Evolutionary conservation across 2,797 vertebrate species (phyloP), one percentile per base, ranked within the genome.

Genomic region (Sitta carolinensis): DNA sequence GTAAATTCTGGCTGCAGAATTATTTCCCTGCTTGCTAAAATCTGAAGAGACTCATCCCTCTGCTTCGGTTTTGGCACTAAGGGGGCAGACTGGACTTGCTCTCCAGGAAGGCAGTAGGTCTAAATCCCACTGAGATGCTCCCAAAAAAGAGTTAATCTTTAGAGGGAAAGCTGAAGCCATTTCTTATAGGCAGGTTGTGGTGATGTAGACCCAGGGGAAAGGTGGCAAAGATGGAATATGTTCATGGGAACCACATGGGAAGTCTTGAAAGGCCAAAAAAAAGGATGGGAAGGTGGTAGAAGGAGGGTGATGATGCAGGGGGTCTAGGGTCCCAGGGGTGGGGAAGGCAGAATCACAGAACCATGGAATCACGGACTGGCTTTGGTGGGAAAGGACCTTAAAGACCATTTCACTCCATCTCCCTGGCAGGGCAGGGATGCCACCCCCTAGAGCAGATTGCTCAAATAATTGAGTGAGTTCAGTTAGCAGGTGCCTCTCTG

Each of bases 131-230:
- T 18, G 42, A 69, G 47, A 40, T n/a, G 32, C 40, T 86, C 67
- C 51, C 75, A 36, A 22, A 32, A 43, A 84, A 19, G 36, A 25
- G 7, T 40, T 73, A 72, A 21, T 68, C 32, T 63, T 40, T 18
- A 20, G 42, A 50, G 23, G 26, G 73, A 51, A 64, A 78, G n/a
- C 32, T 25, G 8, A 19, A 68, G 14, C 38, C 8, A 5, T 30
- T 74, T 51, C 1, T 0, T 13, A 13, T 32, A 77, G 58, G 9
- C 19, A 25, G 0, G 0, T 14, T 55, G 30, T 13, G 38, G 16
- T 45, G 62, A 36, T 52, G 42, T 2, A 45, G 34, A 20, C 6
- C 69, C 40, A 17, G 36, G 62, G 58, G 45, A 73, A 59, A 79
- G 40, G 51, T 1, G 4, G n/a, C 25, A 51, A 32, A 68, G 67